Evolutionary conservation across 30 jellyfish, hydroid and myxozoan species (phyloP).

Genomic region (Rhopilema esculentum): DNA sequence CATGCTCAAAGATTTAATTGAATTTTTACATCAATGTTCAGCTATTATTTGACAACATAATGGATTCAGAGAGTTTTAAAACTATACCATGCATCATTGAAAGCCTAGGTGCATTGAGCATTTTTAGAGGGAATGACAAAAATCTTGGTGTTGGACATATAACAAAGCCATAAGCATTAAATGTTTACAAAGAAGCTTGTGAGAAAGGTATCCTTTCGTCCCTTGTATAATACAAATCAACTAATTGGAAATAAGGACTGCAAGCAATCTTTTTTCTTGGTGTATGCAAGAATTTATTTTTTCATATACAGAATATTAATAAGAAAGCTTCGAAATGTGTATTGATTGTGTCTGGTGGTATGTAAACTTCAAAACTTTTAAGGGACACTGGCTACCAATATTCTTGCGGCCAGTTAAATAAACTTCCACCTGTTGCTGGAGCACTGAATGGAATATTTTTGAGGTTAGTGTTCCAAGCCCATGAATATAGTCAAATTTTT

Average conservation of each 20-base stretch:
- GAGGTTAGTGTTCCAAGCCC: not conserved
- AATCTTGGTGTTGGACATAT: slow-evolving; percentile 10
- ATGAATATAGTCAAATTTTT: slow-evolving; percentile 1
- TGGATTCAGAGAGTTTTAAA: slow-evolving; percentile 6
- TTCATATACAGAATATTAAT: slow-evolving; percentile 13
- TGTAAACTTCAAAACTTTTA: slow-evolving; percentile 5
- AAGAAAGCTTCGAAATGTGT: slow-evolving; percentile 20
- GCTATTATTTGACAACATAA: not conserved
- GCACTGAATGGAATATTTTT: slow-evolving; percentile 30
- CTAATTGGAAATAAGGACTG: not conserved
- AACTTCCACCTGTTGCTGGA: slow-evolving; percentile 50
- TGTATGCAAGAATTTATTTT: slow-evolving; percentile 15
- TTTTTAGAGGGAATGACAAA: slow-evolving; percentile 33
- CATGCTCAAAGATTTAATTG: not conserved
- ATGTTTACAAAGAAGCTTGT: slow-evolving; percentile 16
- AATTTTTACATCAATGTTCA: not conserved
- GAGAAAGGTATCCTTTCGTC: slow-evolving; percentile 3
- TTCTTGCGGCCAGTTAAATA: slow-evolving; percentile 18
- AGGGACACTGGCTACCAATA: slow-evolving; percentile 32
- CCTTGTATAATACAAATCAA: slow-evolving; percentile 4
- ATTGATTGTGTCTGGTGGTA: not conserved
- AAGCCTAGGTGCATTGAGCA: slow-evolving; percentile 46
- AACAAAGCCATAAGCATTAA: slow-evolving; percentile 10
- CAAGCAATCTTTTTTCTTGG: not conserved
- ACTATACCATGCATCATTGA: not conserved